Evolutionary conservation across 2,888 invertebrate genomes (phyloP), one percentile per base, ranked within the genome.

Genomic region (Amphipyra berbera): DNA sequence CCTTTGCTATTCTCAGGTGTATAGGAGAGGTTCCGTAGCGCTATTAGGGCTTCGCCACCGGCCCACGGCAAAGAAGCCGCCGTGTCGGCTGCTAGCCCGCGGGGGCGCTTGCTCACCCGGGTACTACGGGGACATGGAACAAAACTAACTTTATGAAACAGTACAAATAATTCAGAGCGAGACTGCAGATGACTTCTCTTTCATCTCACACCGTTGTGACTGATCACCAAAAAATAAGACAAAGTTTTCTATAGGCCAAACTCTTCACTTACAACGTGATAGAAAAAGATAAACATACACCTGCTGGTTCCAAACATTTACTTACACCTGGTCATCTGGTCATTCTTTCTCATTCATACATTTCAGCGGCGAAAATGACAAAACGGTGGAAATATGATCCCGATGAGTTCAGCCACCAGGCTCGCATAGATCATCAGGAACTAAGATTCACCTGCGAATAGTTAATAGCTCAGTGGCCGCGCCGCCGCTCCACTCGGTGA

Each of bases 401-500:
- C n/a, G n/a, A n/a, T n/a, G n/a, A n/a, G n/a, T n/a, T n/a, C n/a
- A 37, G 4, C 37, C 10, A 37, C 62, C 37, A 58, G 71, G 57
- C 15, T 13, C 0, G 0, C 52, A 70, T 53, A 56, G 0, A 6
- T n/a, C 9, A 0, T 8, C 0, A 46, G 12, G 42, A 49, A 40
- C 2, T 35, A 40, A 7, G 13, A n/a, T 21, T 37, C 56, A 93
- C 94, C 94, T 94, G 59, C 92, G 83, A 0, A 94, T 81, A 12
- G 90, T 90, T 15, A 95, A 88, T 50, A 95, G 83, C 55, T 95
- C 95, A 9, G 85, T 82, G 38, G 94, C 95, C 0, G 94, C 94
- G 0, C 95, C 95, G 0, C 94, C 94, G 12, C 82, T 80, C 95
- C 95, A 95, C 79, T 95, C 95, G 68, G 90, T 90, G 45, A 94